Evolutionary conservation across 2,797 vertebrate genomes (phyloP), one percentile per base, ranked within the genome.

Genomic region (Falco naumanni): DNA sequence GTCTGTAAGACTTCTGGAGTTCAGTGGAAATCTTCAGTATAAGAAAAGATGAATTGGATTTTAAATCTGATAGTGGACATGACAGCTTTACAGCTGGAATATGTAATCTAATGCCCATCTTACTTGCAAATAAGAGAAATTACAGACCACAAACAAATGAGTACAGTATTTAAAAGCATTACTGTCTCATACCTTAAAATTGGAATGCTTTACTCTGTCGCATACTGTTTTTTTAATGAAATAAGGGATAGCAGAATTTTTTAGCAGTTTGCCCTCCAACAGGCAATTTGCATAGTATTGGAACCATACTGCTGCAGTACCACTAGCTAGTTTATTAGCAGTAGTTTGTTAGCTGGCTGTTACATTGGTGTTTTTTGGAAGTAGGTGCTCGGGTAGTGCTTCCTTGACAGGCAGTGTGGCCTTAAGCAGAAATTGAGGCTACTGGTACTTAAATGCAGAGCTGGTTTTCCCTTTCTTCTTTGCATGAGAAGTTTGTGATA

Each of bases 391-490:
- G 12, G 79, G 89, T 83, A 21, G 77, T 83, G 63, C 81, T 80
- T 89, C 66, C 45, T 75, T 65, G 54, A 39, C 54, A 90, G 69
- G 56, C 69, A 57, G 50, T 83, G 81, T 68, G 83, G 90, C 93
- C 77, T 89, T 68, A 65, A 87, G 94, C 61, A 87, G 82, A 92
- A 89, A 41, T 11, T 50, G 61, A 94, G 84, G 92, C 61, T 75
- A 69, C 39, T 92, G 89, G 81, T 91, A 89, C 56, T 93, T 90
- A 37, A 61, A 91, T 91, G 87, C 94, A 96, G 89, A 94, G 84
- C 81, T 95, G 87, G 68, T 56, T 95, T 90, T 93, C 37, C 61
- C 10, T 93, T 70, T 80, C 33, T 84, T 39, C 21, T 83, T 90
- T 77, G 84, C 69, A 43, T 92, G 87, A 57, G 47, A 85, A 64